Base-by-base conservation (phyloP, 2,113 vertebrate species). In the Tachuris rubrigastra region DNA sequence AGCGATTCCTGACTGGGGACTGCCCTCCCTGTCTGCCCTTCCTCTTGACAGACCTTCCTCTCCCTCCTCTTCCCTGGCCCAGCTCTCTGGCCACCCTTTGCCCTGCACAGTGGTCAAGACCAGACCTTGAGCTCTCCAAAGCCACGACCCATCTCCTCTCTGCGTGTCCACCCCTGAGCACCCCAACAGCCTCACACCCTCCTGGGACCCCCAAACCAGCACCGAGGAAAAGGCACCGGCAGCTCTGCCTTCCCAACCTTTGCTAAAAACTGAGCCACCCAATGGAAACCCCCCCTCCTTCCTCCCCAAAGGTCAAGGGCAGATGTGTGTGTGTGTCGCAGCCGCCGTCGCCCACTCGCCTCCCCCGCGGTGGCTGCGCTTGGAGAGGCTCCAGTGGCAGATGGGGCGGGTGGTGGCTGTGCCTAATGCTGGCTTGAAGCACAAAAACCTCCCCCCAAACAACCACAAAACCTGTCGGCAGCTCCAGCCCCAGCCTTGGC, bases 151-250 rank as follows among this genome's bases (percentile, higher is more conserved):
- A 15, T 50, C 60, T 19, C 17, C 14, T 30, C 46, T 69, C 39
- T 24, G 1, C 65, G 28, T 5, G 5, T 12, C 8, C 67, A 15
- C 7, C 41, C 35, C 65, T 0, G 2, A 55, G 42, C n/a, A 17
- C 58, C 52, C 59, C 91, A 35, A 44, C 33, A 79, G 31, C 52
- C 30, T 39, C 5, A 1, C 9, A 5, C 22, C 1, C 39, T 1
- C 3, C 56, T 1, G 1, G 37, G 23, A 4, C n/a, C 39, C 42
- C n/a, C 4, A 1, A 30, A 12, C 18, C 56, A 25, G 7, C 2
- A 1, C 2, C 3, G 17, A 31, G 56, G 21, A 18, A 42, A 46
- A 47, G 3, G 8, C 42, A 15, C 55, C 2, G 0, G 13, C 55
- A 1, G 0, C 58, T 46, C 50, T 44, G 35, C 56, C 31, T 53